Evolutionary conservation across 2,113 vertebrate species (phyloP).

Genomic region (Tinamus guttatus): DNA sequence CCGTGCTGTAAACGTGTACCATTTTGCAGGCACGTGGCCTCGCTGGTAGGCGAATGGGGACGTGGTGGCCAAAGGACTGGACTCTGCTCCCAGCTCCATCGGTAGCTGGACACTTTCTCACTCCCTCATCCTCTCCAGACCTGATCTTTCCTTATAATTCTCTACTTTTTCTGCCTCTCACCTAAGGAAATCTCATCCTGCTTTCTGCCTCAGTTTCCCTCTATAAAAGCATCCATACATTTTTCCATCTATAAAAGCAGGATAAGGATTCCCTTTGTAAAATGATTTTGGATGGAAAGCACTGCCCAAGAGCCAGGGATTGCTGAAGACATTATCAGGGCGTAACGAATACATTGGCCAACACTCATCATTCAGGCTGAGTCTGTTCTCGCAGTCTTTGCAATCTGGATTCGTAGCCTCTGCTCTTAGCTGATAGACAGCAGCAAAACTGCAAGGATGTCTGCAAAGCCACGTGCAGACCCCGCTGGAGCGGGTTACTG

Average conservation of each 20-base stretch:
- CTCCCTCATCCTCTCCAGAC: neutral
- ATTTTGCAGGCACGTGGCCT: neutral
- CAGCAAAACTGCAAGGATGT: neutral
- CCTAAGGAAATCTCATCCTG: neutral
- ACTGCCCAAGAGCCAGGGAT: neutral
- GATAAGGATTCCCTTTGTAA: neutral
- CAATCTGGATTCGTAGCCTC: neutral
- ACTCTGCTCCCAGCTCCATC: neutral
- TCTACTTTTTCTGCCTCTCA: neutral
- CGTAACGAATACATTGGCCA: neutral
- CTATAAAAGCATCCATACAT: neutral
- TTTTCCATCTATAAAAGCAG: neutral
- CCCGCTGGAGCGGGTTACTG: fast-evolving
- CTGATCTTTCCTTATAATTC: neutral
- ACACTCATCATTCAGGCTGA: neutral
- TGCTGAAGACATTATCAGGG: neutral
- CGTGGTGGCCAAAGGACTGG: neutral
- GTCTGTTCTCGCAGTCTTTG: neutral
- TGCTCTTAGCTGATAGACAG: neutral
- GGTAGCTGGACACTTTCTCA: neutral
- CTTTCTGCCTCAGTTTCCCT: neutral
- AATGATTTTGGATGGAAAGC: neutral
- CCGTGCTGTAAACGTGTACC: fast-evolving
- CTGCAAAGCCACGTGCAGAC: neutral
- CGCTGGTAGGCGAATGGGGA: neutral